Evolutionary conservation across 2,113 vertebrate species (phyloP), one percentile per base, ranked within the genome.

Genomic region (Paradoxurus hermaphroditus): DNA sequence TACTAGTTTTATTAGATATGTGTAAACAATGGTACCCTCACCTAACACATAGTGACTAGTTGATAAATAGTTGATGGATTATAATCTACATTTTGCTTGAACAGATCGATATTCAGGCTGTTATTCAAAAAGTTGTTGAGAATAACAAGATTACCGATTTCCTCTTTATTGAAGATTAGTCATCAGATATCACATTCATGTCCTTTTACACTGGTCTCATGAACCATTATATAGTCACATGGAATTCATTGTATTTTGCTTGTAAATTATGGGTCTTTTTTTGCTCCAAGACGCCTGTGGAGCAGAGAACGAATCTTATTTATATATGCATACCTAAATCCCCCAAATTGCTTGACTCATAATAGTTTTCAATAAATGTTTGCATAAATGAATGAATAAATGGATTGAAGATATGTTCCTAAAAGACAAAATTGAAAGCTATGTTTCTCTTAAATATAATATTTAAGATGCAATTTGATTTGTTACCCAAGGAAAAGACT

Each of bases 391-490:
- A 94, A 91, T 49, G n/a, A 95, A 77, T 39, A 67, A 72, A 94
- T 51, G 6, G 70, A 3, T 10, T 70, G 13, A 94, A 98, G 29
- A 65, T 90, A 94, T n/a, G 36, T 95, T 46, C 27, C 36, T 87
- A 53, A 78, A 81, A 94, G 91, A 4, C 72, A 94, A 77, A 31
- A 18, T 49, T 51, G 44, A 96, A 98, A 97, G 18, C 23, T 15
- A 19, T 65, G 39, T 63, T 46, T 70, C n/a, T 68, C 67, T 96
- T 94, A 90, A 96, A 95, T 87, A 93, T 31, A 83, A 91, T 70
- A 21, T 56, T 97, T 78, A 95, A 95, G 90, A 94, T 41, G 73
- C 15, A 97, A 93, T 49, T 51, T 79, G 67, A 62, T 84, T 95
- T n/a, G 53, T 51, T 81, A 95, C 81, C 84, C 11, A 62, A 97